These are phyloP conservation scores for Oryzias javanicus DNA, from an alignment of 2,113 vertebrate species.

Conservation along the genomic window DNA sequence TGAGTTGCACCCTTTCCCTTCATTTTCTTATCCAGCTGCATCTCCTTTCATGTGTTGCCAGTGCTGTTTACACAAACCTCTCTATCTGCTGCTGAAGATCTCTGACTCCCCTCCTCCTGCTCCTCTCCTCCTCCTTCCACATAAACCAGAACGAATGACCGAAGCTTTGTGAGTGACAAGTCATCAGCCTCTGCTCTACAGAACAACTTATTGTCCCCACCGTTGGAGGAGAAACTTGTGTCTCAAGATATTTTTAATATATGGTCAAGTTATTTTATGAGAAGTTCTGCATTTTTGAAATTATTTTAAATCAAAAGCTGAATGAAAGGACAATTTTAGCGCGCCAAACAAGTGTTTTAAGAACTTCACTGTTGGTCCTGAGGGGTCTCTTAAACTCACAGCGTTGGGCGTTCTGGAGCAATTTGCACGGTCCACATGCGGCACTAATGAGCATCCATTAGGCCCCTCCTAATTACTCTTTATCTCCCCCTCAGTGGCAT, in stretches of 20 bases:
- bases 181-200: neutral
- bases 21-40: conserved; percentile 75
- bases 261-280: too few species aligned
- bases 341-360: too few species aligned
- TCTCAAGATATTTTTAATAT: too few species aligned
- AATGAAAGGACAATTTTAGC: too few species aligned
- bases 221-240: too few species aligned
- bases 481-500: conserved; percentile 35
- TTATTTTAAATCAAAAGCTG: too few species aligned
- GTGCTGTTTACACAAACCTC: conserved; percentile 60
- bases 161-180: conserved; percentile 1
- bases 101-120: conserved; percentile 26
- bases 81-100: conserved; percentile 54
- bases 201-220: too few species aligned
- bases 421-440: conserved; percentile 50
- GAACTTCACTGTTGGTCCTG: neutral
- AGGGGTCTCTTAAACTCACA: neutral
- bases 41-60: conserved; percentile 76
- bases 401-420: conserved; percentile 15
- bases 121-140: conserved; percentile 7
- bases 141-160: conserved; percentile 8
- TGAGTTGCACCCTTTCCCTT: conserved; percentile 80
- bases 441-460: conserved; percentile 58
- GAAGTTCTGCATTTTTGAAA: too few species aligned
- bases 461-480: conserved; percentile 48